Evolutionary conservation across 2,113 vertebrate genomes (phyloP).

Genomic region (Aegypius monachus): DNA sequence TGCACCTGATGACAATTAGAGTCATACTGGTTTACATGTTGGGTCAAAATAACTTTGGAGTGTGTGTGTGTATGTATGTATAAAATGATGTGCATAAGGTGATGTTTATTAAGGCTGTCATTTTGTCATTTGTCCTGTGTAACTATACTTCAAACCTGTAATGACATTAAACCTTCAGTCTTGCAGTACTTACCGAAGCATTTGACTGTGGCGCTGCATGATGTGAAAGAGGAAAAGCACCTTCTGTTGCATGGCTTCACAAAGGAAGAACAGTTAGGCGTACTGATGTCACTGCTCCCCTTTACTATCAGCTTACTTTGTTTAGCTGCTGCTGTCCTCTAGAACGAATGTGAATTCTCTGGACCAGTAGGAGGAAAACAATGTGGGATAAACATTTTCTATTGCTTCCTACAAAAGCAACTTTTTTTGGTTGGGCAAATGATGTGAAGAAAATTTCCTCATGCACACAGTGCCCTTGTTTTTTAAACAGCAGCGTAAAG

Average conservation of each 20-base stretch:
- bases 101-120: not conserved
- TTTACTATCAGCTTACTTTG: rapidly evolving
- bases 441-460: not conserved
- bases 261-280: rapidly evolving
- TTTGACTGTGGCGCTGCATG: not conserved
- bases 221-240: not conserved
- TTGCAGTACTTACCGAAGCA: not conserved
- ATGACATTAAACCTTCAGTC: not conserved
- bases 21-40: not conserved
- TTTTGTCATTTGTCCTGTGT: not conserved
- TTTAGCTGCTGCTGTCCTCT: not conserved
- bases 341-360: not conserved
- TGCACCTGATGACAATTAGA: not conserved
- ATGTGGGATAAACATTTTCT: not conserved
- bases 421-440: not conserved
- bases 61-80: too few relatives aligned
- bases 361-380: not conserved
- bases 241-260: not conserved
- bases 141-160: too few relatives aligned
- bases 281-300: rapidly evolving
- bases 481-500: not conserved
- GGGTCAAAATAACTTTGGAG: not conserved
- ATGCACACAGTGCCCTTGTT: rapidly evolving
- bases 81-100: not conserved
- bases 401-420: not conserved